Evolutionary conservation across 2,797 vertebrate species (phyloP).

Genomic region (Falco concolor): DNA sequence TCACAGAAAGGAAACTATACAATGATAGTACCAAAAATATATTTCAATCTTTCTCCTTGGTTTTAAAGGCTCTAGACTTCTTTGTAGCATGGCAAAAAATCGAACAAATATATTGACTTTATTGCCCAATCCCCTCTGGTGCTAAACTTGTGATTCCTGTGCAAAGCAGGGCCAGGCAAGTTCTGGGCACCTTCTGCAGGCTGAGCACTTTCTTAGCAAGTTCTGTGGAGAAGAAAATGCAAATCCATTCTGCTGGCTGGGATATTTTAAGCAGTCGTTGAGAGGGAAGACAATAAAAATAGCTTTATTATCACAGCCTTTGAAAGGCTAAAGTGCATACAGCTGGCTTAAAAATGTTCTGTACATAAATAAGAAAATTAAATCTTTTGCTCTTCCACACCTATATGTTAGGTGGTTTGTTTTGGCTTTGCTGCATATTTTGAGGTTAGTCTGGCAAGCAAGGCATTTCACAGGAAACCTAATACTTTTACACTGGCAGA

Average conservation of each 20-base stretch:
- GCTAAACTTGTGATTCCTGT: background rate
- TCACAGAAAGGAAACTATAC: background rate
- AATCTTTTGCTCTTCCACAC: background rate
- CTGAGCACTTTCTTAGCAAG: background rate
- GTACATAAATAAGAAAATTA: background rate
- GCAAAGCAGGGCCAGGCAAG: background rate
- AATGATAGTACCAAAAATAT: background rate
- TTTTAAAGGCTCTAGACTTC: background rate
- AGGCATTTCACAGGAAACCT: background rate
- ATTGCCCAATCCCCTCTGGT: background rate
- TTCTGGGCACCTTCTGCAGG: background rate
- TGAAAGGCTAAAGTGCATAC: background rate
- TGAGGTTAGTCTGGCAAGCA: background rate
- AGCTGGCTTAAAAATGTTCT: background rate
- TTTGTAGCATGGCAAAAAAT: background rate
- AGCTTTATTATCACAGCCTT: background rate
- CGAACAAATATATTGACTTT: background rate
- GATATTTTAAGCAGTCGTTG: slow-evolving; percentile 5
- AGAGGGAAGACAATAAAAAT: slow-evolving; percentile 23
- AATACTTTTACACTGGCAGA: background rate
- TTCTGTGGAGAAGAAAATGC: background rate
- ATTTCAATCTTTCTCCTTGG: background rate
- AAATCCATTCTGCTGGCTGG: background rate
- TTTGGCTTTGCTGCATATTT: background rate
- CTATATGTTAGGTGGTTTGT: background rate